Evolutionary conservation across 2,113 vertebrate species (phyloP).

Genomic region (Raphicerus campestris): DNA sequence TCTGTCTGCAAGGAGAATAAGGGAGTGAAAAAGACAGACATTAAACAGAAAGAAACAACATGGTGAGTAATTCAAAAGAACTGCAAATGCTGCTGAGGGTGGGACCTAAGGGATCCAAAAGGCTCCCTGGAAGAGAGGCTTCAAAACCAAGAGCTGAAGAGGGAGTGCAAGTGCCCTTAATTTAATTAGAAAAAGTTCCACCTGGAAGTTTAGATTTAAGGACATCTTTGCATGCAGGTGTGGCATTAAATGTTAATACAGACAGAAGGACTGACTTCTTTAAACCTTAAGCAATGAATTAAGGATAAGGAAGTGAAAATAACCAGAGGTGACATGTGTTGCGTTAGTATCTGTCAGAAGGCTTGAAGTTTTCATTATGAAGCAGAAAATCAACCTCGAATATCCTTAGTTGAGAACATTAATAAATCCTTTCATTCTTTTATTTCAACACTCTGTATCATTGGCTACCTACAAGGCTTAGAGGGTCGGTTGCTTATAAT

Average conservation of each 20-base stretch:
- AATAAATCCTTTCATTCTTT: not conserved
- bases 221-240: not conserved
- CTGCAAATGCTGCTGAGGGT: not conserved
- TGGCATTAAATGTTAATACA: not conserved
- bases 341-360: not conserved
- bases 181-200: not conserved
- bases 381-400: not conserved
- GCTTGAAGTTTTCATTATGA: not conserved
- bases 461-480: not conserved
- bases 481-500: not conserved
- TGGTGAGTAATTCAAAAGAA: not conserved
- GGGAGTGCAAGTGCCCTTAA: not conserved
- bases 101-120: not conserved
- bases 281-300: not conserved
- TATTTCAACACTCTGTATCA: not conserved
- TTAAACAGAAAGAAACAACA: not conserved
- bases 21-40: not conserved
- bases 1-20: not conserved
- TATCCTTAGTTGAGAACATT: slow-evolving; percentile 10
- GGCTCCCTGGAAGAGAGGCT: not conserved
- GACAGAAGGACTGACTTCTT: not conserved
- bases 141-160: not conserved
- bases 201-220: not conserved
- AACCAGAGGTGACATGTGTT: not conserved
- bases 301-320: not conserved